Evolutionary conservation across 2,797 vertebrate species (phyloP).

Genomic region (Lagorchestes hirsutus): DNA sequence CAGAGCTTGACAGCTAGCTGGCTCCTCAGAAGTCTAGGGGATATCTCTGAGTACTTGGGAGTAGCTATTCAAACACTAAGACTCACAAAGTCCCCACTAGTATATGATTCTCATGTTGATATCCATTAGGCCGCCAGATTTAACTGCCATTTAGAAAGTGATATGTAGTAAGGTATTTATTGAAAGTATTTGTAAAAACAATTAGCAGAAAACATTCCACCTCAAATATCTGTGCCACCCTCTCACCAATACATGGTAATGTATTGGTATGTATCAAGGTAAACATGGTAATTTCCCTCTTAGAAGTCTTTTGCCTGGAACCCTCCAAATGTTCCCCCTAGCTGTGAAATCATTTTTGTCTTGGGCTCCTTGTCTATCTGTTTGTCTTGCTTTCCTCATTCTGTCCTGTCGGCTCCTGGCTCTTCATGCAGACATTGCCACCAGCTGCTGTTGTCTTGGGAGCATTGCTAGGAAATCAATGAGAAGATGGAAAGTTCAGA

Average conservation of each 20-base stretch:
- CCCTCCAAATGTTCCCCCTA: background rate
- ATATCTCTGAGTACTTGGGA: background rate
- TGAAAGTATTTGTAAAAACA: background rate
- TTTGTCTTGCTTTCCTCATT: background rate
- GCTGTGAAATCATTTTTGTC: background rate
- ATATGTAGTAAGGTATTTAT: background rate
- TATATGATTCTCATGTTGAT: background rate
- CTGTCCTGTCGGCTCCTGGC: background rate
- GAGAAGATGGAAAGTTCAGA: background rate
- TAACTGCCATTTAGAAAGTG: background rate
- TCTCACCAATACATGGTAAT: too few relatives aligned
- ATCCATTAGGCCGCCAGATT: background rate
- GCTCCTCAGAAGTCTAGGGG: background rate
- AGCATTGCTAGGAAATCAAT: background rate
- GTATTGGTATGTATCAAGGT: too few relatives aligned
- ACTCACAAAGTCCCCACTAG: background rate
- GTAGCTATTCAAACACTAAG: background rate
- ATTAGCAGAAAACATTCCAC: background rate
- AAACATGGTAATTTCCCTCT: background rate
- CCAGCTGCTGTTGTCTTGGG: background rate
- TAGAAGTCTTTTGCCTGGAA: background rate
- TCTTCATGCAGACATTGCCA: background rate
- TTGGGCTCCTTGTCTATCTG: background rate
- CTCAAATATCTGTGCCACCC: background rate
- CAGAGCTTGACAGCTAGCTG: background rate